These are phyloP conservation scores for Pomatorhinus ruficollis DNA, from an alignment of 2,113 vertebrate genomes.

Conservation along the genomic window DNA sequence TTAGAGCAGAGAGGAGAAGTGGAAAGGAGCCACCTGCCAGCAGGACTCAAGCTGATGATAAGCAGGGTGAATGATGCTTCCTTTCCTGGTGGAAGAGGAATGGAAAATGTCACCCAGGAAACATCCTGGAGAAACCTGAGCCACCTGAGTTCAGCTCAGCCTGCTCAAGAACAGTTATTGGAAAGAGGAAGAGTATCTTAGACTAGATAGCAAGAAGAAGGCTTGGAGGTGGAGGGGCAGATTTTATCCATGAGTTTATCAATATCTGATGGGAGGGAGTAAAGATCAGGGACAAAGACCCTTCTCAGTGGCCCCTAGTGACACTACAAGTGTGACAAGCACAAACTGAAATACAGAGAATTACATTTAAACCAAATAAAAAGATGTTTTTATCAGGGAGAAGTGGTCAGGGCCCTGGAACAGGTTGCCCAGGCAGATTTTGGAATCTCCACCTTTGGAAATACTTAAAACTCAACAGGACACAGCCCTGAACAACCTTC, in stretches of 20 bases:
- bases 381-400: not conserved
- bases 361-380: not conserved
- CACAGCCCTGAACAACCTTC: not conserved
- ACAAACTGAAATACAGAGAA: not conserved
- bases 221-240: not conserved
- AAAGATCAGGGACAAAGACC: not conserved
- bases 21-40: not conserved
- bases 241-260: not conserved
- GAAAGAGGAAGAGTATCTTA: not conserved
- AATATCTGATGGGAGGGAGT: not conserved
- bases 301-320: not conserved
- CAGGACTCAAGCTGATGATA: not conserved
- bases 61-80: not conserved
- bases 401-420: not conserved
- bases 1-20: not conserved
- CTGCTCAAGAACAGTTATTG: not conserved
- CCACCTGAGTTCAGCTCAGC: not conserved
- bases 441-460: not conserved
- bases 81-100: not conserved
- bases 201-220: not conserved
- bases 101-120: not conserved
- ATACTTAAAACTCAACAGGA: not conserved
- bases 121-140: not conserved
- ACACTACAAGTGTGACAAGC: not conserved
- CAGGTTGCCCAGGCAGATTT: not conserved